Conservation (phyloP, 2,888 invertebrate genomes). For the Xylota segnis region DNA sequence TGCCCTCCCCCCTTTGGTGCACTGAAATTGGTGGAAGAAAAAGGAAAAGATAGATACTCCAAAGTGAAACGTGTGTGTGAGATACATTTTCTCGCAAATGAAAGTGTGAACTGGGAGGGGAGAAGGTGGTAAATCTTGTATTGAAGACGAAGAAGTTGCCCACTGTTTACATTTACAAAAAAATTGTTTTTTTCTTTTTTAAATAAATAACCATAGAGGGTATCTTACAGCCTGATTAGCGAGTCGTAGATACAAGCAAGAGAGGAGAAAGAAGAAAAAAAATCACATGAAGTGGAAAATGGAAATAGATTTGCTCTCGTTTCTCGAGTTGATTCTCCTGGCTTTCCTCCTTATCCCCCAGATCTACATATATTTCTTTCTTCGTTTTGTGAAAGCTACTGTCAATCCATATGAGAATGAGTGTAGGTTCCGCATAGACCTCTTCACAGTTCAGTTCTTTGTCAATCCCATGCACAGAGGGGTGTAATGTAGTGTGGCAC, state of each 20-base stretch:
- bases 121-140: background rate
- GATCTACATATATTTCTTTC: conserved; percentile 5
- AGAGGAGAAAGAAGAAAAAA: background rate
- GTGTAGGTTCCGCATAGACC: background rate
- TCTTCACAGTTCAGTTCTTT: conserved; percentile 32
- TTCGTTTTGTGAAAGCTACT: conserved; percentile 9
- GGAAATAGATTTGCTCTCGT: conserved; percentile 58
- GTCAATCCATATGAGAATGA: background rate
- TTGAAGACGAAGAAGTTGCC: background rate
- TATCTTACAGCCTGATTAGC: conserved; percentile 32
- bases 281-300: conserved; percentile 48
- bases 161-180: conserved; percentile 23
- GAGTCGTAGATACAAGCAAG: conserved; percentile 7
- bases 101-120: conserved; percentile 17
- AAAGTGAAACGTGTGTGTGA: conserved; percentile 34
- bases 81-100: conserved; percentile 4
- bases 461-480: conserved; percentile 29
- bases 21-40: background rate
- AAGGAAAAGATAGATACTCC: background rate
- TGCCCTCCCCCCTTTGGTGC: background rate
- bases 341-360: background rate
- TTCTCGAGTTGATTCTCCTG: conserved; percentile 14
- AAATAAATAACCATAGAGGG: background rate
- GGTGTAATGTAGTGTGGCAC: conserved; percentile 21
- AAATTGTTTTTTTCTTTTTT: background rate